Evolutionary conservation across 2,113 vertebrate genomes (phyloP).

Genomic region (Nannobrachium achirus): DNA sequence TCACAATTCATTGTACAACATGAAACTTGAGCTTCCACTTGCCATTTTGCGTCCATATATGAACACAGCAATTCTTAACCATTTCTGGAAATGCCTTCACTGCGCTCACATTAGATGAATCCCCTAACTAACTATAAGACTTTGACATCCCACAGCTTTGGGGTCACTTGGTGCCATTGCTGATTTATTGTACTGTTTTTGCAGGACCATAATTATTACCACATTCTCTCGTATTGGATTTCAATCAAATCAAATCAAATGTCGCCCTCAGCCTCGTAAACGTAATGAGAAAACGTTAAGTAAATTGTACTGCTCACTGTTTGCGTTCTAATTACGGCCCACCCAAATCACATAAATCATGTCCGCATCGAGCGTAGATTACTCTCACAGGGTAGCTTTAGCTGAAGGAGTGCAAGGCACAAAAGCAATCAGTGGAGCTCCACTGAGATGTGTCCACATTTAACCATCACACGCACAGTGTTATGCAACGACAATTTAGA

Average conservation of each 20-base stretch:
- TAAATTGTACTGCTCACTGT: constrained; percentile 47
- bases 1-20: no score
- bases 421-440: constrained; percentile 66
- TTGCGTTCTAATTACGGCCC: constrained; percentile 62
- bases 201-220: constrained; percentile 29
- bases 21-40: no score
- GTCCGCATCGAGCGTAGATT: constrained; percentile 45
- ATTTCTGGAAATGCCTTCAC: background rate
- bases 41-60: no score
- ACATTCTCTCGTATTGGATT: constrained; percentile 32
- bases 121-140: background rate
- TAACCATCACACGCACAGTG: constrained; percentile 44
- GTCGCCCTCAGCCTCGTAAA: constrained; percentile 34
- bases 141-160: constrained; percentile 4
- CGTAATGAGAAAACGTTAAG: constrained; percentile 48
- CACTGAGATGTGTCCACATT: constrained; percentile 65
- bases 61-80: background rate
- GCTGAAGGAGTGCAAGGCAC: constrained; percentile 56
- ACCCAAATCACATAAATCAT: constrained; percentile 59
- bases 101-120: background rate
- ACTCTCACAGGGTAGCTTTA: constrained; percentile 45
- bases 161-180: constrained; percentile 12
- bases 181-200: background rate
- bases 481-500: constrained; percentile 74
- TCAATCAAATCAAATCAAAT: constrained; percentile 57